Conservation (phyloP, 1,140 invertebrate genomes). For the Brachystomella parvula region DNA sequence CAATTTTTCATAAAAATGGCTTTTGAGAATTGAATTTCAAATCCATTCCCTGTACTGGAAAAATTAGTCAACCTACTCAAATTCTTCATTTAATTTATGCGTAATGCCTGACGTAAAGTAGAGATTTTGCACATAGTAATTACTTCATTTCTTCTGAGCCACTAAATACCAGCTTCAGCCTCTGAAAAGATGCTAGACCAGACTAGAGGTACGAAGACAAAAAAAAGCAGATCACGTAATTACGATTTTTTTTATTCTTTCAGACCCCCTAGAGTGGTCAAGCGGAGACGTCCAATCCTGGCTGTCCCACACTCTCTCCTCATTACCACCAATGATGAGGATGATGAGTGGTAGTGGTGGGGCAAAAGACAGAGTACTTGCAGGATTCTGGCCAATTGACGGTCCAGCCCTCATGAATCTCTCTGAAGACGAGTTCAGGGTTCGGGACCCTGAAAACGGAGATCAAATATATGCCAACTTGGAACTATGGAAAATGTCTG, state of each 20-base stretch:
- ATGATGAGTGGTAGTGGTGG: background rate
- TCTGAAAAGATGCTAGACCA: no score
- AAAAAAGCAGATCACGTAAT: background rate
- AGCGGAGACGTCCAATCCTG: conserved; percentile 60
- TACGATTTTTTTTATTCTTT: conserved; percentile 38
- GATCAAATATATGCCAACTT: conserved; percentile 76
- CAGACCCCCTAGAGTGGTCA: conserved; percentile 80
- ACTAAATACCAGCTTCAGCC: no score
- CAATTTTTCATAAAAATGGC: background rate
- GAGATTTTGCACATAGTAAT: conserved; percentile 4
- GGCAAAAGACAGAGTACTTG: background rate
- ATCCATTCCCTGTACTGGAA: no score
- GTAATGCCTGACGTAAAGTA: background rate
- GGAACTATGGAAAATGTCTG: conserved; percentile 76
- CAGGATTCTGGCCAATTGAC: conserved; percentile 52
- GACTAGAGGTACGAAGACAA: no score
- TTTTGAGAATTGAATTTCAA: background rate
- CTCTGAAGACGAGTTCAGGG: conserved; percentile 75
- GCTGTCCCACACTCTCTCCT: conserved; percentile 29
- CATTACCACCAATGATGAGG: conserved; percentile 14
- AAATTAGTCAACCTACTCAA: no score
- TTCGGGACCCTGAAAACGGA: conserved; percentile 64
- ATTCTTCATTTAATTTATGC: no score
- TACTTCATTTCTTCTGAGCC: background rate
- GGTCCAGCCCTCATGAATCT: conserved; percentile 65